Evolutionary conservation across 2,888 invertebrate species (phyloP).

Genomic region (Stenodera caucasica): DNA sequence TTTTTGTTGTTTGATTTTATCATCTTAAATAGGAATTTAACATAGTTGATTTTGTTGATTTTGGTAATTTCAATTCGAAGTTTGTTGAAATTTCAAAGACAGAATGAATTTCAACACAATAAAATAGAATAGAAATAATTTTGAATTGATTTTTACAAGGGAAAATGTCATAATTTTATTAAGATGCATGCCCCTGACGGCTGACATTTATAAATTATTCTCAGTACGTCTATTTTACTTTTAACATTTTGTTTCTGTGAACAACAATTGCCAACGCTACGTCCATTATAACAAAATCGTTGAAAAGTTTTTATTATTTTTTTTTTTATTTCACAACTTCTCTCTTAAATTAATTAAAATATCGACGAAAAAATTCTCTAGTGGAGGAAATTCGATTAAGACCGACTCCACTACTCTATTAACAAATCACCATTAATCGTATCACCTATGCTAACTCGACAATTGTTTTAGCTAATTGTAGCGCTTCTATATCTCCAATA

Average conservation of each 20-base stretch:
- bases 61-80: neutral
- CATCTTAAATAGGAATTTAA: neutral
- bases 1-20: constrained; percentile 1
- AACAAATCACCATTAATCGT: too few species aligned
- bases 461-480: too few species aligned
- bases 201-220: constrained; percentile 11
- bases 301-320: neutral
- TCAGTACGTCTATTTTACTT: constrained; percentile 4
- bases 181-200: constrained; percentile 1
- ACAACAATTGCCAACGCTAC: neutral
- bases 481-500: too few species aligned
- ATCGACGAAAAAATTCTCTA: neutral
- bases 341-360: constrained; percentile 3
- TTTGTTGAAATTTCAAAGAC: too few species aligned
- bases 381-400: too few species aligned
- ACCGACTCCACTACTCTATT: too few species aligned
- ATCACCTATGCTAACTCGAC: too few species aligned
- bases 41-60: constrained; percentile 1
- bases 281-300: neutral
- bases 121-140: neutral
- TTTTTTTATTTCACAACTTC: neutral
- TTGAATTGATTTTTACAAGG: constrained; percentile 5
- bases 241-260: constrained; percentile 8
- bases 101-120: neutral
- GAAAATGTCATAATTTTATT: constrained; percentile 6